These are phyloP conservation scores for Enteromius viviparus DNA, from an alignment of 2,797 vertebrate genomes.

Conservation along the genomic window DNA sequence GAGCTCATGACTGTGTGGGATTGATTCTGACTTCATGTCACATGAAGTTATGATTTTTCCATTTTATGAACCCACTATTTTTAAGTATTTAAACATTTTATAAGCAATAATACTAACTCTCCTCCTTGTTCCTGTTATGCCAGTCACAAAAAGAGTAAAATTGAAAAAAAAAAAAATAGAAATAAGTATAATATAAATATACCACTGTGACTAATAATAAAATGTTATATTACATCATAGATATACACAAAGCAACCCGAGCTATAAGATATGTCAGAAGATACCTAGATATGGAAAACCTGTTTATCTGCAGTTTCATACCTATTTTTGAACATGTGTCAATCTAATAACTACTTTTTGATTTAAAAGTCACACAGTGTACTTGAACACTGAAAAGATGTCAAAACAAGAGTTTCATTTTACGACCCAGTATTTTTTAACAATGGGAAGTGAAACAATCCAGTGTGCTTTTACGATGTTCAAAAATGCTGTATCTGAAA, in stretches of 20 bases:
- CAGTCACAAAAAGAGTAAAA: background rate
- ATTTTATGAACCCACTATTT: background rate
- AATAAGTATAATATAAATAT: background rate
- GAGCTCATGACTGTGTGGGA: background rate
- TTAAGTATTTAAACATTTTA: background rate
- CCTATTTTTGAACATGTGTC: background rate
- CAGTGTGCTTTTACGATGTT: constrained; percentile 12
- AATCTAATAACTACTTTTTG: too few relatives aligned
- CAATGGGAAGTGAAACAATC: background rate
- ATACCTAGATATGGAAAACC: background rate
- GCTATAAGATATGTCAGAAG: background rate
- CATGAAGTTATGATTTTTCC: background rate
- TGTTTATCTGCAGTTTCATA: background rate
- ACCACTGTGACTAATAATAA: background rate
- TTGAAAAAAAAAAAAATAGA: too few relatives aligned
- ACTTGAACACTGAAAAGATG: background rate
- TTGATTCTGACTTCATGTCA: background rate
- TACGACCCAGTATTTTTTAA: constrained; percentile 4
- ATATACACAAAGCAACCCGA: background rate
- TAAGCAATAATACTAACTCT: background rate
- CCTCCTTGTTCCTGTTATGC: background rate
- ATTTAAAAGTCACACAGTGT: background rate
- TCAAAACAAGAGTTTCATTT: constrained; percentile 12
- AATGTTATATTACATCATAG: background rate
- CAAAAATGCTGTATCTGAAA: constrained; percentile 27